Percentiles rank a stretch among this genome's conserved stretches.
Conservation (phyloP, 1,140 invertebrate species). For the Apocrypta bakeri region DNA sequence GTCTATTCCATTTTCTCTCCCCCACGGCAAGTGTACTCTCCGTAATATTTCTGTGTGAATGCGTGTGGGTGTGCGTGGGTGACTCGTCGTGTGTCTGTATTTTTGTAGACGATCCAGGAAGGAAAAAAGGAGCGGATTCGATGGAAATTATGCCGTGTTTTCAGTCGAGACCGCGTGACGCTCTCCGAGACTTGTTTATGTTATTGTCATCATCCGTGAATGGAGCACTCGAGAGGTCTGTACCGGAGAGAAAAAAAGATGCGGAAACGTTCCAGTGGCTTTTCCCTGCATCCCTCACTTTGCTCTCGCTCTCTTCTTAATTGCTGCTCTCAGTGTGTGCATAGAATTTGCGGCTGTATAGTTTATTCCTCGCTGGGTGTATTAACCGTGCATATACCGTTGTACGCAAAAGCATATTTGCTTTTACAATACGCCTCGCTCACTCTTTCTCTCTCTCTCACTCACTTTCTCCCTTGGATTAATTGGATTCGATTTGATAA, state of each 20-base stretch:
- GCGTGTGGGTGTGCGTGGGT: not conserved
- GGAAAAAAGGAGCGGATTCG: not conserved
- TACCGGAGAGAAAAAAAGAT: not conserved
- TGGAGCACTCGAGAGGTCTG: not conserved
- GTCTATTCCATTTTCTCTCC: slow-evolving; percentile 22
- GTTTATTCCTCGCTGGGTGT: not conserved
- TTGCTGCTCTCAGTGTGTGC: not conserved
- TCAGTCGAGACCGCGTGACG: not conserved
- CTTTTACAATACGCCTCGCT: no score
- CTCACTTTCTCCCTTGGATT: no score
- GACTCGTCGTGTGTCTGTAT: not conserved
- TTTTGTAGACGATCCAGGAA: not conserved
- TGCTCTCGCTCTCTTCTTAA: slow-evolving; percentile 4
- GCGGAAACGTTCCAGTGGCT: not conserved
- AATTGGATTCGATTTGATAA: slow-evolving; percentile 10
- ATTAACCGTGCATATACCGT: not conserved
- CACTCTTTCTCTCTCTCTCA: no score
- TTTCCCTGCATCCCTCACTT: not conserved
- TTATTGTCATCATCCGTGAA: slow-evolving; percentile 37
- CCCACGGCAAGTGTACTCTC: not conserved
- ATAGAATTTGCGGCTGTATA: not conserved
- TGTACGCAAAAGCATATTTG: not conserved
- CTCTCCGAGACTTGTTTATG: slow-evolving; percentile 19
- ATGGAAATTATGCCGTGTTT: slow-evolving; percentile 14
- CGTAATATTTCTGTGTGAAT: not conserved